Evolutionary conservation across 2,113 vertebrate genomes (phyloP).

Genomic region (Odocoileus virginianus): DNA sequence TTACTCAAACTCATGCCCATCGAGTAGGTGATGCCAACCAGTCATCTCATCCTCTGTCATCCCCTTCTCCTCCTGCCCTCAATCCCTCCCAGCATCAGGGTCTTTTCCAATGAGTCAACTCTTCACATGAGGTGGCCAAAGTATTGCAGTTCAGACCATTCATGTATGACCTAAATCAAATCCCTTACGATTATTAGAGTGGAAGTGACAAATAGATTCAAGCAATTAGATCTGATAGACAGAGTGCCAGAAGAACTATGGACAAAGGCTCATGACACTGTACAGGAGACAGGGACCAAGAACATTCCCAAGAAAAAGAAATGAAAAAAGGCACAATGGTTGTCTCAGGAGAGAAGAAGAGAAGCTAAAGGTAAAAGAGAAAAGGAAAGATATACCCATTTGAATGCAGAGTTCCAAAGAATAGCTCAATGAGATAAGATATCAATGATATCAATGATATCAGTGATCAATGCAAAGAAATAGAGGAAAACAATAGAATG

Average conservation of each 20-base stretch:
- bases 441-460: too few species aligned
- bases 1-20: too few species aligned
- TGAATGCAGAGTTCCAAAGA: background rate
- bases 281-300: background rate
- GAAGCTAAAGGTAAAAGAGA: background rate
- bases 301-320: background rate
- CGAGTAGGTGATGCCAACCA: too few species aligned
- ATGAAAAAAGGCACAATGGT: background rate
- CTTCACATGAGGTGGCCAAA: too few species aligned
- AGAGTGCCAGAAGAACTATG: background rate
- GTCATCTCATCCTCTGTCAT: too few species aligned
- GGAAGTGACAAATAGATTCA: background rate
- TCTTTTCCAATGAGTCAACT: too few species aligned
- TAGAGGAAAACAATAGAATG: background rate
- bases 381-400: background rate
- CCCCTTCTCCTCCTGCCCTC: too few species aligned
- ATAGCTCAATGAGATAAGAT: rapidly evolving
- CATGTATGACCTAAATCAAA: background rate
- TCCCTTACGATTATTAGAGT: background rate
- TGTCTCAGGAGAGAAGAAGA: background rate
- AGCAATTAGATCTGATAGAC: background rate
- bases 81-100: too few species aligned
- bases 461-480: background rate
- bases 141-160: background rate
- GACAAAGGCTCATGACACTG: background rate